Evolutionary conservation across 2,797 vertebrate genomes (phyloP), one percentile per base, ranked within the genome.

Genomic region (Pteronotus mesoamericanus): DNA sequence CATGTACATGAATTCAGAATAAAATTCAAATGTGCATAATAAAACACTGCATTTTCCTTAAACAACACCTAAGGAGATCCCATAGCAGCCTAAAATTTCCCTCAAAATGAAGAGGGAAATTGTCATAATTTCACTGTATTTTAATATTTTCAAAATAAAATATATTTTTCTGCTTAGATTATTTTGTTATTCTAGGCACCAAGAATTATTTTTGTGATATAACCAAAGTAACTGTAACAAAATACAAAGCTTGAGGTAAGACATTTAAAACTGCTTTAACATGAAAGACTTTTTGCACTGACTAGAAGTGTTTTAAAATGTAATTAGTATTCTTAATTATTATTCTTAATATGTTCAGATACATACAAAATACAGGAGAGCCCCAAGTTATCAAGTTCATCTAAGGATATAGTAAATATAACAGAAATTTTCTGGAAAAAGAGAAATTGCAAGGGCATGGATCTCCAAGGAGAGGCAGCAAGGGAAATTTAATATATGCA

Each of bases 1-100:
- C n/a, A 68, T 79, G 24, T 95, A 90, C 91, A 66, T 37, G 10
- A 96, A 85, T 86, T 89, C 96, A 69, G 86, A 89, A 90, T 91
- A 53, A 97, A 97, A 93, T 32, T 15, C 0, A 46, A 68, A 46
- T 78, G 37, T 24, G 82, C 1, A 46, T 57, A 77, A 68, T 26
- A 80, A 84, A 95, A 59, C 5, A 89, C 82, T 72, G 24, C 5
- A 57, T 95, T 97, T 97, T 86, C 57, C 8, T 89, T 91, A 32
- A 74, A 95, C 5, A 88, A 6, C 0, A 57, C 77, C 69, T 16
- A 85, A 19, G 4, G 5, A 55, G 11, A 75, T 32, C 32, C 21
- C 85, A 86, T 79, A 64, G 83, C 9, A 61, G 12, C 78, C 24
- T 82, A 46, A 11, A 86, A 69, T 9, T 3, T 8, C 34, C 74